Base-by-base conservation (phyloP, 2,113 vertebrate species). In the Hirundichthys speculiger region DNA sequence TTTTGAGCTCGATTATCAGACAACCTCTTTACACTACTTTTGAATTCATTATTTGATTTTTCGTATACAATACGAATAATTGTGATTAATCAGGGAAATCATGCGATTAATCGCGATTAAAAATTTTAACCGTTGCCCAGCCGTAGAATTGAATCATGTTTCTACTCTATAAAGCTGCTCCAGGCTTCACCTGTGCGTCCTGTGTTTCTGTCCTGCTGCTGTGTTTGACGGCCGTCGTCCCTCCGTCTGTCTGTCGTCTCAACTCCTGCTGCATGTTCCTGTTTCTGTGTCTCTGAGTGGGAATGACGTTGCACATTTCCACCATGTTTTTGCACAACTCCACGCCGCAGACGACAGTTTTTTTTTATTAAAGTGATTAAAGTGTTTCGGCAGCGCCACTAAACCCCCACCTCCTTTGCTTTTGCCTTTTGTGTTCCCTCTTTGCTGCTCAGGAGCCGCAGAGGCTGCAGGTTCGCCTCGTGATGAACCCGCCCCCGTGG, bases 371-470 rank as follows among this genome's bases (percentile, higher is more conserved):
- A n/a, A n/a, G n/a, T n/a, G n/a, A n/a, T n/a, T n/a, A n/a, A n/a
- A n/a, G n/a, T 39, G 15, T 39, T 9, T 6, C 22, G 2, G 27
- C 19, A 12, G 2, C 19, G 48, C 15, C 7, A 42, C 34, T 40
- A 4, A 74, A 14, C 41, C 5, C 6, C n/a, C 30, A 45, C 2
- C 30, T 38, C 13, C 21, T 61, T 43, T 70, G n/a, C 45, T 40
- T 64, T 54, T 75, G 27, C 56, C 13, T 73, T 20, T 10, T n/a
- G n/a, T n/a, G n/a, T n/a, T n/a, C n/a, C n/a, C 25, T 65, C 21
- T 5, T 10, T 69, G 46, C 16, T 13, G 4, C 13, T 43, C 92
- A 96, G 97, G 94, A 87, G 86, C 68, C 79, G 85, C 89, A 79
- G 95, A 94, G 83, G 93, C 93, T 71, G 85, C 57, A 51, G 83